Base-by-base conservation (phyloP, 1,140 invertebrate genomes). In the Harpegnathos saltator region DNA sequence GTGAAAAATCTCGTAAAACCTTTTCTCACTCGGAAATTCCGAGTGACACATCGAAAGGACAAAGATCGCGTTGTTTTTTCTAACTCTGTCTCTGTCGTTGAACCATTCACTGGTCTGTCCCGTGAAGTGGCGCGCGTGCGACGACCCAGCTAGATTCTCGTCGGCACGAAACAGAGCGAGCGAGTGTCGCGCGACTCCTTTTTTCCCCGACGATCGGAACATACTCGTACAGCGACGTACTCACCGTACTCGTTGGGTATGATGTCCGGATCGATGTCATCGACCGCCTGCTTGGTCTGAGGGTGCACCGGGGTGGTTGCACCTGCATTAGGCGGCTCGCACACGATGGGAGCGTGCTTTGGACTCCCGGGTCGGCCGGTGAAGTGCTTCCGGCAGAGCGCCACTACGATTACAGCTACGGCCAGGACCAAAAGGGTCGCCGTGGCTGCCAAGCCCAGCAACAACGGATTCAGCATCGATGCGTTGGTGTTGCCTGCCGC, bases 171-270 rank as follows among this genome's bases (percentile, higher is more conserved):
- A 72, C 29, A 71, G 26, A 56, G n/a, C 17, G 19, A 33, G 59
- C 73, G 59, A 52, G 73, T 86, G 38, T 14, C 48, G 17, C 54
- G 65, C 38, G 33, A 54, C 22, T 44, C 24, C 65, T 74, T 80
- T 74, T 74, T 80, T 74, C 74, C 58, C 24, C 50, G 66, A 72
- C 59, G 75, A 86, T 86, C 63, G 75, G 48, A 77, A 83, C 73
- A 26, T 38, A n/a, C n/a, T n/a, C n/a, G 29, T 3, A 33, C 29
- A 5, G 1, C 68, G 80, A 77, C 33, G 38, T 12, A 82, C 95
- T 96, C 92, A 97, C 97, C 97, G 94, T 97, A 97, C 95, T 97
- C 96, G 95, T 97, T 97, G 84, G 97, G 96, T 93, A 97, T 97
- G 87, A 98, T 97, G 93, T 98, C 97, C 19, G 97, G 97, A 95